Percentiles rank a stretch among this genome's conserved stretches.
Evolutionary conservation across 2,888 invertebrate genomes (phyloP).

Genomic region (Tanytarsus gracilentus): DNA sequence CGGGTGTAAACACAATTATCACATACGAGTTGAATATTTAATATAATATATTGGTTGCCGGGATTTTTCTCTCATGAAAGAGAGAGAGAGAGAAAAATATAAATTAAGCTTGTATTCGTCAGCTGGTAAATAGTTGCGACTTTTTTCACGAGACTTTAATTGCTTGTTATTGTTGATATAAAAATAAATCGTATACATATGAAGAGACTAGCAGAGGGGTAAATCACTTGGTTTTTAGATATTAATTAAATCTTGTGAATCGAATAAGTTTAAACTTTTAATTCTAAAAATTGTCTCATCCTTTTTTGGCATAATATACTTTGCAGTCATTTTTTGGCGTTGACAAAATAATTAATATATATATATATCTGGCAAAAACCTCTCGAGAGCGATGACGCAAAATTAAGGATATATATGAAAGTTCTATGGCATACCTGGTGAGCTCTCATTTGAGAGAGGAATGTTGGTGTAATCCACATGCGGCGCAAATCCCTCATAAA

Average conservation of each 20-base stretch:
- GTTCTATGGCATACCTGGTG: constrained; percentile 43
- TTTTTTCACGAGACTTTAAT: neutral
- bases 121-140: neutral
- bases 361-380: no score
- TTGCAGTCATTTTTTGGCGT: no score
- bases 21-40: no score
- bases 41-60: no score
- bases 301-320: no score
- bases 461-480: constrained; percentile 75
- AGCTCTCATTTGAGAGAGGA: constrained; percentile 58
- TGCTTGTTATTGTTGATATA: neutral
- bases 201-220: no score
- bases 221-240: no score
- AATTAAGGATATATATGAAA: neutral
- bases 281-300: no score
- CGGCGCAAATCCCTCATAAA: constrained; percentile 69
- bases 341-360: no score
- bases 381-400: no score
- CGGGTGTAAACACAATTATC: neutral
- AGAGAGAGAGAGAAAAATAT: neutral
- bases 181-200: neutral
- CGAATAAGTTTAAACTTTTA: neutral
- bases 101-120: neutral
- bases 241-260: neutral
- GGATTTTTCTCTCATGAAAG: no score